phyloP scores from a whole-genome alignment of 2,113 vertebrate genomes.

The Laterallus jamaicensis region DNA sequence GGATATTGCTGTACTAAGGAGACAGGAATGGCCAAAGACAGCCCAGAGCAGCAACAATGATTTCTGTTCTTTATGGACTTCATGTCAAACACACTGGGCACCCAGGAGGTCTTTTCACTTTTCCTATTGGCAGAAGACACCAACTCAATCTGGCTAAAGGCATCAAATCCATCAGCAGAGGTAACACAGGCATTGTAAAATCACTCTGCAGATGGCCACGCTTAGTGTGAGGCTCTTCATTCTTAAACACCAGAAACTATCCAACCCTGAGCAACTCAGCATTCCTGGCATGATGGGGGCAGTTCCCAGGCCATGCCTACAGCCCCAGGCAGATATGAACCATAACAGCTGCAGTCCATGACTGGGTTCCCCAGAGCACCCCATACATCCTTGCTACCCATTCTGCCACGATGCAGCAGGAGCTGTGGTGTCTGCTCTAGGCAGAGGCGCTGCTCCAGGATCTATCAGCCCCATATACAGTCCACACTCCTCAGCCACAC shows the following conservation, averaged over 20 bases:
- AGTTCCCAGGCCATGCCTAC: neutral
- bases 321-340: neutral
- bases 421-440: neutral
- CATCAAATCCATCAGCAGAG: neutral
- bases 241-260: neutral
- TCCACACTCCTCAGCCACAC: neutral
- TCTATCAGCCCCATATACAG: neutral
- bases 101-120: neutral
- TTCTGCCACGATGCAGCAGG: accelerated
- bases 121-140: neutral
- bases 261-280: neutral
- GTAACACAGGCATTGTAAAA: neutral
- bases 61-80: neutral
- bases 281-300: accelerated
- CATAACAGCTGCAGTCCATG: accelerated
- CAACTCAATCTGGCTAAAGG: neutral
- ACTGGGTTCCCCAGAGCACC: neutral
- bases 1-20: neutral
- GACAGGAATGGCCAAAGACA: neutral
- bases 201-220: neutral
- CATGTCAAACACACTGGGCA: neutral
- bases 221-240: neutral
- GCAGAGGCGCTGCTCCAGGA: accelerated
- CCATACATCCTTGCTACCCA: accelerated
- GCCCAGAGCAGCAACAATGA: neutral